Evolutionary conservation across 2,797 vertebrate genomes (phyloP), one percentile per base, ranked within the genome.

Genomic region (Phalloptychus januarius): DNA sequence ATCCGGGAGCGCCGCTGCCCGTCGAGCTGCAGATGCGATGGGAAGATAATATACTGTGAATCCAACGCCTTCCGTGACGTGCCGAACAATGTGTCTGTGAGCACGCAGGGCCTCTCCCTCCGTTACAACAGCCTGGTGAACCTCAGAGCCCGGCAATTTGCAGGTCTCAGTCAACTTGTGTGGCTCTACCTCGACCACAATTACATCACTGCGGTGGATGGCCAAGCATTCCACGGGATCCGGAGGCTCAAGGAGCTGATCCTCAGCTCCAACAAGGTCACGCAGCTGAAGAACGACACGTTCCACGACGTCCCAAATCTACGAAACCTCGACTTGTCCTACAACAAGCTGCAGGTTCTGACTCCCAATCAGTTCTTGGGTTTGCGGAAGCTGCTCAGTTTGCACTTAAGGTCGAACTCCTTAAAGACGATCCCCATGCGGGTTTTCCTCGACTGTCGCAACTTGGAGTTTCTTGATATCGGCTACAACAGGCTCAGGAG

Each of bases 141-240:
- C 94, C 97, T 99, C 48, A 95, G 97, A 85, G 93, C 97, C 28
- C 95, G 96, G 90, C 98, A 99, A 95, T 99, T 99, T 65, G 96
- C 97, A 0, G 97, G 97, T 87, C 97, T 99, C 84, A 95, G 97
- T 80, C 98, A 99, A 91, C 97, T 99, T 73, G 97, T 98, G 50
- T 99, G 98, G 98, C 96, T 99, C 58, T 99, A 99, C 92, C 97
- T 99, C 2, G 98, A 99, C 95, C 98, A 99, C 85, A 99, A 99
- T 84, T 99, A 99, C 93, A 97, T 99, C 92, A 96, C 86, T 69
- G 92, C 90, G 0, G 97, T 99, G 93, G 98, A 99, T 5, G 96
- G 96, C 87, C 96, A 97, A 58, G 97, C 98, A 0, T 97, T 99
- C 89, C 97, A 98, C 42, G 97, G 98, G 4, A 97, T 99, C 80